Evolutionary conservation across 1,140 invertebrate genomes (phyloP).

Genomic region (Choristoneura fumiferana): DNA sequence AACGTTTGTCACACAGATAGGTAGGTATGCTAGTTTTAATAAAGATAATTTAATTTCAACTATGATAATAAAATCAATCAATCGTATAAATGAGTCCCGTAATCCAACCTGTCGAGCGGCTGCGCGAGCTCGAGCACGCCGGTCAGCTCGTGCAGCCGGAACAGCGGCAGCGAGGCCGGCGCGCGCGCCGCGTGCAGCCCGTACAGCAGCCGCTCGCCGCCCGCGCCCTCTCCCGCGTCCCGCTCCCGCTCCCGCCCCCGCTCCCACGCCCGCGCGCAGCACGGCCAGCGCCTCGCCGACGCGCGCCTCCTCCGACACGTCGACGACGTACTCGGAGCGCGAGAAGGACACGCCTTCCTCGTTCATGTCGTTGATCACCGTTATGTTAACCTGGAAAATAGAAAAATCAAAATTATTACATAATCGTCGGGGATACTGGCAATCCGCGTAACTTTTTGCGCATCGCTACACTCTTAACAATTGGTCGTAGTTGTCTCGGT

Average conservation of each 20-base stretch:
- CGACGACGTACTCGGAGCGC: slow-evolving; percentile 83
- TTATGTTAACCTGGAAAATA: slow-evolving; percentile 80
- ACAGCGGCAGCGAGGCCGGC: slow-evolving; percentile 85
- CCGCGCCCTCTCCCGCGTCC: slow-evolving; percentile 1
- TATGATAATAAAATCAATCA: too few species aligned
- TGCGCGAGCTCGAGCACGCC: slow-evolving; percentile 76
- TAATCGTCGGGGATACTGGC: too few species aligned
- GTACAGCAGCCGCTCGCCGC: slow-evolving; percentile 81
- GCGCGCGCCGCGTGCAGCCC: slow-evolving; percentile 88
- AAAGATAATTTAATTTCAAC: too few species aligned
- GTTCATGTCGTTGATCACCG: slow-evolving; percentile 89
- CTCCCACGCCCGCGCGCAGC: slow-evolving; percentile 37
- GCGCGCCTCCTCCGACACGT: slow-evolving; percentile 85
- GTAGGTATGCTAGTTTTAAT: too few species aligned
- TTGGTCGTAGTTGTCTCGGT: too few species aligned
- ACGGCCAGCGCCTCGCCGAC: slow-evolving; percentile 64
- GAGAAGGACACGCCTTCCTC: slow-evolving; percentile 89
- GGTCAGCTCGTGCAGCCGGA: slow-evolving; percentile 89
- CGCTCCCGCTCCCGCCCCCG: slow-evolving; percentile 50
- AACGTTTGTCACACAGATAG: too few species aligned
- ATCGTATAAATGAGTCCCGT: background rate
- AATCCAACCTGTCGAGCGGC: slow-evolving; percentile 46
- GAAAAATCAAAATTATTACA: background rate
- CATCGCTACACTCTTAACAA: too few species aligned
- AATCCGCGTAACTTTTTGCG: too few species aligned